Base-by-base conservation (phyloP, 2,888 invertebrate genomes). In the Nemurella pictetii region DNA sequence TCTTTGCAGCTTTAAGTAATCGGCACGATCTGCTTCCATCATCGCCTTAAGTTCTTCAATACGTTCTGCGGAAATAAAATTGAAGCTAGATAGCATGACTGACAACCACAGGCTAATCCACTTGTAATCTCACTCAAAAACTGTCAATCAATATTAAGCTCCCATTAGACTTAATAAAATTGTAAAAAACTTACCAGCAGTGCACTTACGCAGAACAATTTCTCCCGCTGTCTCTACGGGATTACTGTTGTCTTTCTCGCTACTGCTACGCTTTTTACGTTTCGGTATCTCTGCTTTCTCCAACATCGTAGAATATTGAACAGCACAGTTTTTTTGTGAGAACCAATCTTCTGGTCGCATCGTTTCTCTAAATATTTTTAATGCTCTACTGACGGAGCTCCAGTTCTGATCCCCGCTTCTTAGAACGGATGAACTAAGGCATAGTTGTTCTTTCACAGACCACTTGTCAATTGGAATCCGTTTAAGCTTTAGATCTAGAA, bases 391-490 rank as follows among this genome's bases (percentile, higher is more conserved):
- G 0, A 97, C 97, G 0, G 96, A 95, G 92, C 96, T 94, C 97
- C 92, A 97, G 90, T 98, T 96, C 89, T 97, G 97, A 89, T 97
- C 97, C 0, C 97, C 97, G 88, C 95, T 96, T 88, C 95, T 92
- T 74, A 95, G 91, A 12, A 98, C 96, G 0, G 97, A 96, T 0
- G 97, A 96, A 0, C 97, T 97, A 78, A 98, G 90, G 88, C 96
- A 96, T 87, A 98, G 90, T 89, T 96, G 95, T 88, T 98, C 98
- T 5, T 95, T 92, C 0, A 94, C 92, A 55, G 96, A 95, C 98
- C 98, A 98, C 77, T 94, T 94, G 88, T 98, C 98, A 32, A 96
- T 89, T 0, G 96, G 94, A 80, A 93, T 93, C 4, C 95, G 92
- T 90, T 95, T 96, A n/a, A 94, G 87, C 87, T 92, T 92, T 87